A percentile compares a stretch with the other conserved stretches of the same genome.
Evolutionary conservation across 2,888 invertebrate species (phyloP).

Genomic region (Octonoba sinensis): DNA sequence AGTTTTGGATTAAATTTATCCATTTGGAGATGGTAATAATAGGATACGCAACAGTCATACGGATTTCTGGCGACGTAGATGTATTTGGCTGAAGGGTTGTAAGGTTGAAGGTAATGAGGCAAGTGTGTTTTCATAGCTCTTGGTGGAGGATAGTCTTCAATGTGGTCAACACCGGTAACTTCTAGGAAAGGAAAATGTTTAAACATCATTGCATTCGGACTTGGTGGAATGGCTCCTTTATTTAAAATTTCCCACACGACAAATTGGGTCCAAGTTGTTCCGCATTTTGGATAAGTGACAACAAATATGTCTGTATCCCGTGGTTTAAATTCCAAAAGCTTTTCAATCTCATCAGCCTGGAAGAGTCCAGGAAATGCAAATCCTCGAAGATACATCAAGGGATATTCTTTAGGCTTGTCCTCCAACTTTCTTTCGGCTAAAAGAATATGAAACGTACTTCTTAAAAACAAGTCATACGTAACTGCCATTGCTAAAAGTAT

Average conservation of each 20-base stretch:
- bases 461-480: too few species aligned
- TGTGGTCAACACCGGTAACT: constrained; percentile 15
- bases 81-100: constrained; percentile 59
- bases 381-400: constrained; percentile 19
- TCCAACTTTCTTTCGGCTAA: too few species aligned
- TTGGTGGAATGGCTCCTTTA: constrained; percentile 53
- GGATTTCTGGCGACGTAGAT: constrained; percentile 73
- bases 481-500: too few species aligned
- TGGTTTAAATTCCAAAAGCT: constrained; percentile 38
- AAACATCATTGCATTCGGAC: constrained; percentile 52
- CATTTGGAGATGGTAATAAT: constrained; percentile 69
- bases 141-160: constrained; percentile 40
- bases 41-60: constrained; percentile 72
- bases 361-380: constrained; percentile 29
- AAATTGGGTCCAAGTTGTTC: constrained; percentile 64
- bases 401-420: constrained; percentile 8
- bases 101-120: constrained; percentile 48
- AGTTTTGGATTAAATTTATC: constrained; percentile 10
- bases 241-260: constrained; percentile 62
- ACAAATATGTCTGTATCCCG: constrained; percentile 50
- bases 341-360: background rate
- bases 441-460: too few species aligned
- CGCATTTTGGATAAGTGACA: constrained; percentile 64
- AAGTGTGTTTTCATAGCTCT: constrained; percentile 60
- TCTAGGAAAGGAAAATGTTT: constrained; percentile 59